A percentile compares a stretch with the other conserved stretches of the same genome.
phyloP scores from a whole-genome alignment of 2,113 vertebrate species.

The Stercorarius parasiticus region DNA sequence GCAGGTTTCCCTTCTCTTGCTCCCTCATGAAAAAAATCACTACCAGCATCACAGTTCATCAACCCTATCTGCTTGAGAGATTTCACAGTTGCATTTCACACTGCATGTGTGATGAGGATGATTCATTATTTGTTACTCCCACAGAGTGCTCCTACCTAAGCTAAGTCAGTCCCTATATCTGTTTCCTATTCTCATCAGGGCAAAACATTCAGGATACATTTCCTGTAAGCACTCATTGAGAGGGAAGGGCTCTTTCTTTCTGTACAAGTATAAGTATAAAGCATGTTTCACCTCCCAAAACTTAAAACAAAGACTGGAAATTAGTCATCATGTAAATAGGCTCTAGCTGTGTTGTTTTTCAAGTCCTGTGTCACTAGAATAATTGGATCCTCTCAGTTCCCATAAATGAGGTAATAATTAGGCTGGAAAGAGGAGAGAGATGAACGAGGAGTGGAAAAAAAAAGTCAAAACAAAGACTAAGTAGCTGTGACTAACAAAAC shows the following conservation, averaged over 20 bases:
- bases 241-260: background rate
- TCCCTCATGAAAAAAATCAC: background rate
- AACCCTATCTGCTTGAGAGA: background rate
- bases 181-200: background rate
- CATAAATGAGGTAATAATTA: slow-evolving; percentile 13
- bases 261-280: background rate
- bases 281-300: background rate
- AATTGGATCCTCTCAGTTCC: slow-evolving; percentile 1
- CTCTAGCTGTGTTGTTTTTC: background rate
- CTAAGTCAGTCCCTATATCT: background rate
- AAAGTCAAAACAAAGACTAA: background rate
- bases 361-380: background rate
- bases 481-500: slow-evolving; percentile 3
- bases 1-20: background rate
- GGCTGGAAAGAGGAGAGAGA: background rate
- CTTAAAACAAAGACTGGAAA: slow-evolving; percentile 38
- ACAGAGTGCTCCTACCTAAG: background rate
- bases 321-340: slow-evolving; percentile 21
- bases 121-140: background rate
- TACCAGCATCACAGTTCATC: background rate
- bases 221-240: slow-evolving; percentile 3
- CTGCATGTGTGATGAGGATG: background rate
- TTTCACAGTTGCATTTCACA: background rate
- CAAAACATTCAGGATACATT: background rate
- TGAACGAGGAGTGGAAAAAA: background rate